Percentiles rank a stretch among this genome's conserved stretches.
Conservation (phyloP, 2,797 vertebrate species). For the Gymnothorax javanicus region DNA sequence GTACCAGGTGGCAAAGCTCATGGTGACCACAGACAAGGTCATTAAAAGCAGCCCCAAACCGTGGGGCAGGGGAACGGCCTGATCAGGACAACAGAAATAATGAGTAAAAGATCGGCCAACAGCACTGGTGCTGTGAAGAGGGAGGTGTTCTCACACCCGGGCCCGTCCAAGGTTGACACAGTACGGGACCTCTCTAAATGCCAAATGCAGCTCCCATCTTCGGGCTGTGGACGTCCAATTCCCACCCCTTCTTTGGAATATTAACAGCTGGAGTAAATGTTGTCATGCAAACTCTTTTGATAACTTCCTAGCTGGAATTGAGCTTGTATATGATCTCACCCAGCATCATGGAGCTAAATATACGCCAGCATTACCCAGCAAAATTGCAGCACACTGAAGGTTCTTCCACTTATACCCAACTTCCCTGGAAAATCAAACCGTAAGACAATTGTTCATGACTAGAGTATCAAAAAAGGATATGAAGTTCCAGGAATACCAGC, state of each 20-base stretch:
- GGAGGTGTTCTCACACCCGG: background rate
- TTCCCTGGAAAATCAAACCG: background rate
- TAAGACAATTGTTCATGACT: background rate
- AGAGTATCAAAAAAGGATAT: background rate
- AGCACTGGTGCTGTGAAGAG: background rate
- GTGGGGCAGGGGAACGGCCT: background rate
- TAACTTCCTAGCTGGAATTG: no score
- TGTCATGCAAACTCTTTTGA: no score
- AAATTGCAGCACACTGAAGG: no score
- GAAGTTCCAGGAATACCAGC: background rate
- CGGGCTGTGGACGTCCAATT: background rate
- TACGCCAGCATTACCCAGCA: no score
- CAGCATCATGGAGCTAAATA: no score
- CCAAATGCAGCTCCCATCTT: background rate
- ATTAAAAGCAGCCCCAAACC: slow-evolving; percentile 18
- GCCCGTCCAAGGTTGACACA: background rate
- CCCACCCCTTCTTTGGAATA: no score
- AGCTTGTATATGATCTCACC: no score
- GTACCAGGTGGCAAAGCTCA: background rate
- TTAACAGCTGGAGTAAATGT: no score
- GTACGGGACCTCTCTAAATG: background rate
- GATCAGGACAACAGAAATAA: slow-evolving; percentile 12
- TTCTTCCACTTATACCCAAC: background rate
- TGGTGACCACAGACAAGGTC: slow-evolving; percentile 10
- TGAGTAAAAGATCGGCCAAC: background rate